phyloP scores from a whole-genome alignment of 2,113 vertebrate genomes.

The Pelobates fuscus region DNA sequence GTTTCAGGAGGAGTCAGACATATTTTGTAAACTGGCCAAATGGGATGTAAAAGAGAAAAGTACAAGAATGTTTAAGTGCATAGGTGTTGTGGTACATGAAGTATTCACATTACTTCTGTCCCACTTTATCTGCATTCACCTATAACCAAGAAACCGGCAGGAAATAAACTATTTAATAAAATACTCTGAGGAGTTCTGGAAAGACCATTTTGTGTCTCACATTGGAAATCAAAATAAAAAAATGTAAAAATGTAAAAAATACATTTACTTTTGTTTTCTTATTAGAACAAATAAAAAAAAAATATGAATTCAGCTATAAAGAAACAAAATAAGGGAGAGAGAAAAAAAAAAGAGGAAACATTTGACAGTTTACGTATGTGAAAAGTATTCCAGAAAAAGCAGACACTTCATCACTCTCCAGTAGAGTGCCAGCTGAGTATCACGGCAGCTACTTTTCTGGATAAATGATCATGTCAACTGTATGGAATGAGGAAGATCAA shows the following conservation, averaged over 20 bases:
- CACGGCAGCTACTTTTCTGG: constrained; percentile 22
- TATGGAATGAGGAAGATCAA: constrained; percentile 23
- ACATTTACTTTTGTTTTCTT: constrained; percentile 22
- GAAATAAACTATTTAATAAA: background rate
- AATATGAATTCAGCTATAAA: constrained; percentile 4
- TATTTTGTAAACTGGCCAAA: too few relatives aligned
- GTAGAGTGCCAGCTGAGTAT: constrained; percentile 26
- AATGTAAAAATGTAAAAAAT: background rate
- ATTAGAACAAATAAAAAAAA: constrained; percentile 1
- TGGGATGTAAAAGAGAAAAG: too few relatives aligned
- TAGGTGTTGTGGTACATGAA: too few relatives aligned
- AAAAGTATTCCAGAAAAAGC: constrained; percentile 43
- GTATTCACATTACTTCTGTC: too few relatives aligned
- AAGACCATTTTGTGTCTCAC: background rate
- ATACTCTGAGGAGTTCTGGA: background rate
- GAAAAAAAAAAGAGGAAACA: constrained; percentile 15
- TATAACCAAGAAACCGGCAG: too few relatives aligned
- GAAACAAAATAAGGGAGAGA: too few relatives aligned
- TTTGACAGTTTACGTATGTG: constrained; percentile 30
- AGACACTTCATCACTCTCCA: constrained; percentile 40
- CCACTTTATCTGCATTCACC: background rate
- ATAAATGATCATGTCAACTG: constrained; percentile 33
- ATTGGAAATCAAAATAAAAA: too few relatives aligned
- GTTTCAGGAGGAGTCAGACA: too few relatives aligned
- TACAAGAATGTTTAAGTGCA: too few relatives aligned